Conservation (phyloP, 2,113 vertebrate species). For the Chamaetylas fuelleborni region DNA sequence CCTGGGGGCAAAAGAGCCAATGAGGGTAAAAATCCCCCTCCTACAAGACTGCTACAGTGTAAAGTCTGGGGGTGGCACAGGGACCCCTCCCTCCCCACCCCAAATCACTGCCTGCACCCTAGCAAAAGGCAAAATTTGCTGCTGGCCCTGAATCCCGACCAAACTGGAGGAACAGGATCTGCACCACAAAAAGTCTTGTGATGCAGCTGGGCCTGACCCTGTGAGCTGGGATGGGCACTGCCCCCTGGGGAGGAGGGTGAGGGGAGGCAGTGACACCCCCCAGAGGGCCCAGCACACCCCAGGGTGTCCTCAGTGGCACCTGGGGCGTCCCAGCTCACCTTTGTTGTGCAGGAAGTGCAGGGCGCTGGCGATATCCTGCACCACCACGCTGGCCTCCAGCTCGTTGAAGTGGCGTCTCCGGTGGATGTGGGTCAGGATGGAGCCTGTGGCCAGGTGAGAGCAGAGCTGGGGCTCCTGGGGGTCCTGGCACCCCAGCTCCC, state of each 20-base stretch:
- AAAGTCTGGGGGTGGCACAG: not conserved
- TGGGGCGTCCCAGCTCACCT: constrained; percentile 68
- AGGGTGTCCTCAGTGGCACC: not conserved
- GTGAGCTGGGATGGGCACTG: fast-evolving
- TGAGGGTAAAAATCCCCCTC: not conserved
- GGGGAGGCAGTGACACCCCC: not conserved
- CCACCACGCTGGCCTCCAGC: constrained; percentile 92
- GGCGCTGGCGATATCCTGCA: constrained; percentile 94
- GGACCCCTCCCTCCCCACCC: not conserved
- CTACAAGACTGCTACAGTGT: fast-evolving
- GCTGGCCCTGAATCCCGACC: not conserved
- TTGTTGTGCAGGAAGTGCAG: constrained; percentile 97
- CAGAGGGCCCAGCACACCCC: not conserved
- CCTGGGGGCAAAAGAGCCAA: constrained; percentile 66
- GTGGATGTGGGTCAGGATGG: constrained; percentile 95
- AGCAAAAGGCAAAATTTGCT: not conserved
- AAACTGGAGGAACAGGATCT: not conserved
- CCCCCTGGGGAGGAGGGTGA: not conserved
- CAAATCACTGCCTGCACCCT: not conserved
- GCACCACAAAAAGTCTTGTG: not conserved
- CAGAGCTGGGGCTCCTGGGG: not conserved
- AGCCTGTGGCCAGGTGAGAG: constrained; percentile 69
- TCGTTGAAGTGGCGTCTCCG: constrained; percentile 91
- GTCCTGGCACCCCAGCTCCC: fast-evolving
- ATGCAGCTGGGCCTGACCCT: not conserved